Conservation (phyloP, 2,888 invertebrate genomes). For the Allygus modestus region DNA sequence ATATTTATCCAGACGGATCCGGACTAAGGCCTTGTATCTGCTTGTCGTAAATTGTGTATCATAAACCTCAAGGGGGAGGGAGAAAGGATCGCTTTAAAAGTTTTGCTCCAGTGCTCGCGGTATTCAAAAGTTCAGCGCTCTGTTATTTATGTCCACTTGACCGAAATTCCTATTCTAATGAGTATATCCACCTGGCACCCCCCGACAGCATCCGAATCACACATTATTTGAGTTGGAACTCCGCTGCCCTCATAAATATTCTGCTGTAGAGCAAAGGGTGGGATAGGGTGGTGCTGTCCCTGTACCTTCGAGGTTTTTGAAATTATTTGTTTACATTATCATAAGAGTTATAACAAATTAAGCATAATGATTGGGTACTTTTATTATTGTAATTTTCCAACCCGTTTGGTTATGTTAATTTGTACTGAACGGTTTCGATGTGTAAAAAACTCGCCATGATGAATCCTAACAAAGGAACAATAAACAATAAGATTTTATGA, state of each 20-base stretch:
- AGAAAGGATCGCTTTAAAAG: background rate
- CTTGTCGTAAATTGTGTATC: conserved; percentile 2
- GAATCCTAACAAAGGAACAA: no score
- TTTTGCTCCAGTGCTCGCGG: conserved; percentile 1
- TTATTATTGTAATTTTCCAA: conserved; percentile 5
- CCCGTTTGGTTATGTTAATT: background rate
- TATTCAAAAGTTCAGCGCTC: conserved; percentile 5
- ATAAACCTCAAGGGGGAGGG: background rate
- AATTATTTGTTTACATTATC: conserved; percentile 15
- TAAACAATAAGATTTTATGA: no score
- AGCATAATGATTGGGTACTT: background rate
- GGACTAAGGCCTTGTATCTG: background rate
- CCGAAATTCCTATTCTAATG: conserved; percentile 42
- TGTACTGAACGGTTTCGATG: background rate
- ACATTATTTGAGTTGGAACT: conserved; percentile 4
- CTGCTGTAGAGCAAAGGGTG: background rate
- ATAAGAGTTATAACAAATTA: background rate
- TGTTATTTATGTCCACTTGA: conserved; percentile 33
- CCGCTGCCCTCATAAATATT: conserved; percentile 25
- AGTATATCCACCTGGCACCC: conserved; percentile 5
- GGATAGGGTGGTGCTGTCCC: background rate
- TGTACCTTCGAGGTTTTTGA: background rate
- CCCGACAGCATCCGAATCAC: conserved; percentile 2
- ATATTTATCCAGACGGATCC: background rate
- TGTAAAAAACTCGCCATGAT: no score